A percentile compares a stretch with the other conserved stretches of the same genome.
phyloP scores from a whole-genome alignment of 2,888 invertebrate species.

The Spilarctia lutea region DNA sequence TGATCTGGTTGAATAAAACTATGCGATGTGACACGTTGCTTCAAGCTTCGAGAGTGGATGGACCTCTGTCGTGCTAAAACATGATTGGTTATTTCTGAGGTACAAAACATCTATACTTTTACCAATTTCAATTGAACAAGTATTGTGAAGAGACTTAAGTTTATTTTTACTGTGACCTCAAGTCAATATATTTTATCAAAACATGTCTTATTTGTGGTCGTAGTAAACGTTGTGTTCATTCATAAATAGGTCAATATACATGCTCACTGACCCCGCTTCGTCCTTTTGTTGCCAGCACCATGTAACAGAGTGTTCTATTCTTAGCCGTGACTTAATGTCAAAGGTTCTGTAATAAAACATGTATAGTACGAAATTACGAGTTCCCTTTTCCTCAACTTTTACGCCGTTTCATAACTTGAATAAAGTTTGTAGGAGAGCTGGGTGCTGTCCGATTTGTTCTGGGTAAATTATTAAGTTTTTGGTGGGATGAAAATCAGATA shows the following conservation, averaged over 20 bases:
- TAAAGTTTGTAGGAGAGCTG: not conserved
- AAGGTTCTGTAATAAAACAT: conserved; percentile 6
- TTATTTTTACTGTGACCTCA: not conserved
- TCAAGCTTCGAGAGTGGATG: not conserved
- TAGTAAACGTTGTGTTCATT: not conserved
- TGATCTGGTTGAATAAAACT: not conserved
- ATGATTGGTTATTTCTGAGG: not conserved
- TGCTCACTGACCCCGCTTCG: conserved; percentile 6
- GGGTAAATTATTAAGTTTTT: not conserved
- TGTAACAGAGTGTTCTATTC: conserved; percentile 7
- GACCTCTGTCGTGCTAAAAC: not conserved
- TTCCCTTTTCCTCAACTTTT: conserved; percentile 1
- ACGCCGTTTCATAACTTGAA: not conserved
- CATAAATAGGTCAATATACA: conserved; percentile 10
- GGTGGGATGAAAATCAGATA: not conserved
- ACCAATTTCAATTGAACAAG: too few relatives aligned
- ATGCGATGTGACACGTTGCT: not conserved
- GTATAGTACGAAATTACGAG: conserved; percentile 4
- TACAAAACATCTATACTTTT: not conserved
- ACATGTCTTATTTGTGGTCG: not conserved
- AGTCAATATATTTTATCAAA: not conserved
- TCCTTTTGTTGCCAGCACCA: conserved; percentile 8
- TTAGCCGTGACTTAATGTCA: conserved; percentile 9
- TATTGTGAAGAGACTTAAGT: too few relatives aligned
- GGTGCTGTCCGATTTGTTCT: not conserved